Base-by-base conservation (phyloP, 1,140 invertebrate species). In the Triops longicaudatus region DNA sequence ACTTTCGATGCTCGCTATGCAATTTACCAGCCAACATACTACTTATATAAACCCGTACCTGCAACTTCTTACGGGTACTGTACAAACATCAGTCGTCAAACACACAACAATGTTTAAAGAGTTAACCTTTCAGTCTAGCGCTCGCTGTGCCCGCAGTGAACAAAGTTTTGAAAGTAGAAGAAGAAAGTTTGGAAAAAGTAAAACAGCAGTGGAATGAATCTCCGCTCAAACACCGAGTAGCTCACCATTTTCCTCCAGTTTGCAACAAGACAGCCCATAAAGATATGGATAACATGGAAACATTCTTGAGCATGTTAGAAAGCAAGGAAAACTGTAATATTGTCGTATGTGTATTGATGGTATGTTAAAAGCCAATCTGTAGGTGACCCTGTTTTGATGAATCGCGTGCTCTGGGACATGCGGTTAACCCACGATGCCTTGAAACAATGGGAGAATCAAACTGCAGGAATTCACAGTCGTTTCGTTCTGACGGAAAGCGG, bases 371-470 rank as follows among this genome's bases (percentile, higher is more conserved):
- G 43, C 26, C 37, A 44, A 42, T 42, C 26, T 50, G 37, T 75
- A 75, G 74, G 74, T 75, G 74, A 75, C 26, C 43, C 26, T 9
- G 28, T 41, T 9, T 27, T 63, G 22, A 28, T 75, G 42, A 75
- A 63, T 42, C 74, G 63, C 26, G 37, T 75, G 14, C 27, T 75
- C 27, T 75, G 74, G 74, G 74, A 75, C 28, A 42, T 75, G 28
- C 26, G 63, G 74, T 50, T 50, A 27, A 75, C 74, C 10, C 26
- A 27, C 26, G 43, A 75, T 63, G 74, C 63, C 11, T 75, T 63
- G 43, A 43, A 75, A 50, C 28, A 42, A 63, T 75, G 74, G 74
- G 63, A 43, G 26, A 75, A 43, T 44, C 22, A 43, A 7, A 26
- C 42, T 14, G 43, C 26, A 11, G 42, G 74, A 9, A 27, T 75